phyloP scores from a whole-genome alignment of 2,888 invertebrate species.

The Cephus runcator region DNA sequence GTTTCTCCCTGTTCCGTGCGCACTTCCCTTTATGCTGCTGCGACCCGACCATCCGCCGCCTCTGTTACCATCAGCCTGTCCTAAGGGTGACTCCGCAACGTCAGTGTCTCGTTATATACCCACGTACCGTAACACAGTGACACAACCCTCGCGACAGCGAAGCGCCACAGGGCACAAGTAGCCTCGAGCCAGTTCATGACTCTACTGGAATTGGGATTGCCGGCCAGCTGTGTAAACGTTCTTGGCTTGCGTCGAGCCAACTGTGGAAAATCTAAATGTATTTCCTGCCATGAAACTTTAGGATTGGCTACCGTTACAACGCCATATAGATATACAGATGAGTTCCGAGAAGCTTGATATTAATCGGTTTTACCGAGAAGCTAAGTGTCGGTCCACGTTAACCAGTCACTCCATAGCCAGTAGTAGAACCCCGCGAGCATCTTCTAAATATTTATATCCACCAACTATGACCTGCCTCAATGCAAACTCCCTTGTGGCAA shows the following conservation, averaged over 20 bases:
- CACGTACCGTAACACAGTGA: not conserved
- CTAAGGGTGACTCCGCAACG: not conserved
- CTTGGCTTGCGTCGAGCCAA: not conserved
- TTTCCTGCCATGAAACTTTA: not conserved
- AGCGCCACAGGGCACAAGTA: not conserved
- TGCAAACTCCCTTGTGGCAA: conserved; percentile 29
- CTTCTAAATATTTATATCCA: conserved; percentile 52
- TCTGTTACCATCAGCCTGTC: conserved; percentile 32
- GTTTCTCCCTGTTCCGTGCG: not conserved
- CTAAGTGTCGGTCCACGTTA: not conserved
- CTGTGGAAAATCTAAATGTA: not conserved
- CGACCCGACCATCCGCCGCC: conserved; percentile 50
- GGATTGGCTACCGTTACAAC: not conserved
- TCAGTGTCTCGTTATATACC: not conserved
- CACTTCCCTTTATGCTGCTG: not conserved
- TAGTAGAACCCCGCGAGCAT: conserved; percentile 4
- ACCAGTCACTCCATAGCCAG: not conserved
- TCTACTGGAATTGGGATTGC: not conserved
- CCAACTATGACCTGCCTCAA: conserved; percentile 47
- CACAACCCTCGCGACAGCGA: not conserved
- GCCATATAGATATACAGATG: not conserved
- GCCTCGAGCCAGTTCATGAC: not conserved
- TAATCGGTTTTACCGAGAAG: not conserved
- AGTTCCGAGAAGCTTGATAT: not conserved
- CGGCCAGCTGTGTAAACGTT: not conserved